These are phyloP conservation scores for Oreochromis aureus DNA, from an alignment of 2,113 vertebrate genomes.

Conservation along the genomic window DNA sequence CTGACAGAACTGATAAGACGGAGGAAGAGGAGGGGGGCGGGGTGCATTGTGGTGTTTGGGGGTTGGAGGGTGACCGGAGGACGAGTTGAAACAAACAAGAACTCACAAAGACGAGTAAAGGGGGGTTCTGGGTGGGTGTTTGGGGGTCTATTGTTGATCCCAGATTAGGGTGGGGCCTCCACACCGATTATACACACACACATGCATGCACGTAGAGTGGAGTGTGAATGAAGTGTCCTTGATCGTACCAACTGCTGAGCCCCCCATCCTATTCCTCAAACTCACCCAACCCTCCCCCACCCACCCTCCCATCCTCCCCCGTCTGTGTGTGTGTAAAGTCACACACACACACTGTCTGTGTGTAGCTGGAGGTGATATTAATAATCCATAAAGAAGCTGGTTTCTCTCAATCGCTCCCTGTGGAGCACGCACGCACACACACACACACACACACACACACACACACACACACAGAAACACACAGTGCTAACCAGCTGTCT, in stretches of 20 bases:
- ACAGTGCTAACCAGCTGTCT: conserved; percentile 1
- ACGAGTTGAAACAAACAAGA: conserved; percentile 1
- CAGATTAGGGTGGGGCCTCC: conserved; percentile 50
- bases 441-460: neutral
- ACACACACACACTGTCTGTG: neutral
- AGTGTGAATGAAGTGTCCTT: conserved; percentile 46
- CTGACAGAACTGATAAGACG: neutral
- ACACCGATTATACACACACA: conserved; percentile 8
- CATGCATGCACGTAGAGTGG: neutral
- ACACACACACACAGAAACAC: neutral
- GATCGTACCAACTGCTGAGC: conserved; percentile 42
- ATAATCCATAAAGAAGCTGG: conserved; percentile 61
- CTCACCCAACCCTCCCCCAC: neutral
- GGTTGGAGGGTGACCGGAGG: neutral
- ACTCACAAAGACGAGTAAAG: neutral
- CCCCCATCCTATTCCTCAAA: neutral
- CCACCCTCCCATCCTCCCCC: neutral
- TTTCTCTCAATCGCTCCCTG: conserved; percentile 42
- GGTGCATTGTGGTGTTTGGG: neutral
- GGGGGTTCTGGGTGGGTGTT: neutral
- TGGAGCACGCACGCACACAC: neutral
- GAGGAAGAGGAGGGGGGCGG: neutral
- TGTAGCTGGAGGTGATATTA: conserved; percentile 59
- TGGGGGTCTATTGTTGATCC: conserved; percentile 25
- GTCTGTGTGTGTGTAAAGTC: neutral